These are phyloP conservation scores for Lordiphosa collinella DNA, from an alignment of 1,140 invertebrate species.

Conservation along the genomic window DNA sequence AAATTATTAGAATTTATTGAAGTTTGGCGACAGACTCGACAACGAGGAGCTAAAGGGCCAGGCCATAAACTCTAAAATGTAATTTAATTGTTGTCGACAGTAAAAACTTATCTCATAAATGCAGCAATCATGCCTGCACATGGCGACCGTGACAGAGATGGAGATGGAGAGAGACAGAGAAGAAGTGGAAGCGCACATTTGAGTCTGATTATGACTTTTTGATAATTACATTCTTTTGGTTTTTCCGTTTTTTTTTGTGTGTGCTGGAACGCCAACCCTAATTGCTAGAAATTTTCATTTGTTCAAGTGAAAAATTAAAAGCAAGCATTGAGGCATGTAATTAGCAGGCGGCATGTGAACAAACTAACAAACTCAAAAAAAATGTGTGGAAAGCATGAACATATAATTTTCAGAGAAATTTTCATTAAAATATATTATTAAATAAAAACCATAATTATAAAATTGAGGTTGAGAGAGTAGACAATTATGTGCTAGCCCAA, in stretches of 20 bases:
- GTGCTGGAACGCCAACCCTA: conserved; percentile 13
- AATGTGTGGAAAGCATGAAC: conserved; percentile 28
- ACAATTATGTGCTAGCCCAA: too few relatives aligned
- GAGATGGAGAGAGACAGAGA: not conserved
- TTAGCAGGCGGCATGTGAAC: conserved; percentile 20
- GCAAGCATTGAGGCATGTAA: conserved; percentile 42
- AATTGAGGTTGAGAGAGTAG: not conserved
- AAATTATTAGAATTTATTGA: conserved; percentile 70
- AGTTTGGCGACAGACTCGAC: conserved; percentile 54
- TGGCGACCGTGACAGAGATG: not conserved
- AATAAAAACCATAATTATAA: not conserved
- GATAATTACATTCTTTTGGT: conserved; percentile 48
- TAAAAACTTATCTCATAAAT: conserved; percentile 74
- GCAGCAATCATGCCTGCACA: conserved; percentile 46
- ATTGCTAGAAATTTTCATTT: conserved; percentile 56
- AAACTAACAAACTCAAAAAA: not conserved
- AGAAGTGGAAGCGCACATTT: conserved; percentile 12
- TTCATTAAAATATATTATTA: conserved; percentile 14
- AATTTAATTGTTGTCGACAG: conserved; percentile 70
- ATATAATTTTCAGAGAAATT: conserved; percentile 9
- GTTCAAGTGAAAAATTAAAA: conserved; percentile 41
- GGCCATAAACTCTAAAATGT: conserved; percentile 69
- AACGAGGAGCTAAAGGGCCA: conserved; percentile 19
- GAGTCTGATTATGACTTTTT: conserved; percentile 22
- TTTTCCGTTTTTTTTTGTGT: not conserved